Base-by-base conservation (phyloP, 2,888 invertebrate species). In the Bhutanitis thaidina region DNA sequence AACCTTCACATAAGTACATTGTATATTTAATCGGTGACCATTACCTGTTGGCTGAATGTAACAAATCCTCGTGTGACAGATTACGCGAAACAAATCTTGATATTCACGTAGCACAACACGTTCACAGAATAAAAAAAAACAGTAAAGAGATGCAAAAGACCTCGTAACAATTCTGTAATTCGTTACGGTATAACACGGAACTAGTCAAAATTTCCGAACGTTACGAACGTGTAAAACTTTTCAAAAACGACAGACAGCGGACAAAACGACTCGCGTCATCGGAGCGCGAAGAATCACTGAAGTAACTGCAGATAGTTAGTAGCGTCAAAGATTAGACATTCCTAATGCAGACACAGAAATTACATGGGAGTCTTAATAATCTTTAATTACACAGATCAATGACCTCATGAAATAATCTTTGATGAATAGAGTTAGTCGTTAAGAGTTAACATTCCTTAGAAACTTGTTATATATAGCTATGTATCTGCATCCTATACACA, bases 221-320 rank as follows among this genome's bases (percentile, higher is more conserved):
- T 30, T 36, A 55, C 59, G 55, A 57, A 59, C 37, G n/a, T 32
- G 16, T 41, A 43, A 30, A 14, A 43, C 30, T 52, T 57, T 56
- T 64, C 57, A 15, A 60, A 71, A 61, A 76, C 70, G 64, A 69
- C 67, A 56, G 56, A 45, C 53, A 53, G 44, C 58, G 38, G 56
- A 50, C 52, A 54, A 55, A 58, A 72, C 84, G 85, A 75, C 75
- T 63, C 71, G 65, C 80, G 67, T 62, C 62, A 67, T 35, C 77
- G 69, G 65, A 71, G 76, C 71, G 74, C 77, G 64, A 68, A 64
- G 69, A 69, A 65, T 62, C 52, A 85, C 85, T 85, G 77, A 65
- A 61, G 61, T 47, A 50, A 43, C 52, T 47, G 43, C 48, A 48
- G 54, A 56, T 56, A 36, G 40, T 41, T 40, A 40, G 38, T 58